Evolutionary conservation across 2,113 vertebrate genomes (phyloP), one percentile per base, ranked within the genome.

Genomic region (Periophthalmodon schlosseri): DNA sequence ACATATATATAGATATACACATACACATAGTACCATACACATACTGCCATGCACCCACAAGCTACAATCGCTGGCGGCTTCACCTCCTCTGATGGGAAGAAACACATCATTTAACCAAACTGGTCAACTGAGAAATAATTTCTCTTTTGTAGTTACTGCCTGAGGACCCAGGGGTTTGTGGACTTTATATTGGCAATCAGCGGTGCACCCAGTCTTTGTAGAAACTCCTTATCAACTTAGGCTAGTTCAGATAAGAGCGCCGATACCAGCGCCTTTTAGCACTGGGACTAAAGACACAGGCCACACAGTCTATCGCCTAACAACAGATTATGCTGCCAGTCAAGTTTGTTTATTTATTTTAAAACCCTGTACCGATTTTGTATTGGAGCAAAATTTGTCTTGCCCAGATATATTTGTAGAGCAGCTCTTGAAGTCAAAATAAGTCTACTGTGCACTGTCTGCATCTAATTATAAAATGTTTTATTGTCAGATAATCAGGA

Each of bases 21-120:
- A 20, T 20, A 52, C 50, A 52, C 5, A 52, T 52, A 52, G 8
- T 60, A 60, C 46, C 63, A 65, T 64, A 78, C 47, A 67, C 36
- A 58, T 5, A 36, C 68, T 46, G 60, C 60, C 75, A 80, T 60
- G 70, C 78, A 65, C 67, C 36, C 65, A n/a, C 77, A 1, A 61
- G 20, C 6, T 68, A 57, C 76, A 78, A 87, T 87, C 84, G 85
- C 88, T 85, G 72, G 85, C 80, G 83, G 88, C 89, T 82, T 72
- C 28, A 57, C 86, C 80, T 74, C 74, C 34, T 85, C 76, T 91
- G 87, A 89, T 87, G 72, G 87, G 76, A 87, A 86, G 89, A 90
- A 93, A 93, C 88, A 91, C 89, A 92, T 92, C 86, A 93, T 93
- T 92, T 91, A 93, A 91, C 92, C 88, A 89, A 89, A 90, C 90